Evolutionary conservation across 2,888 invertebrate genomes (phyloP).

Genomic region (Synanthedon andrenaeformis): DNA sequence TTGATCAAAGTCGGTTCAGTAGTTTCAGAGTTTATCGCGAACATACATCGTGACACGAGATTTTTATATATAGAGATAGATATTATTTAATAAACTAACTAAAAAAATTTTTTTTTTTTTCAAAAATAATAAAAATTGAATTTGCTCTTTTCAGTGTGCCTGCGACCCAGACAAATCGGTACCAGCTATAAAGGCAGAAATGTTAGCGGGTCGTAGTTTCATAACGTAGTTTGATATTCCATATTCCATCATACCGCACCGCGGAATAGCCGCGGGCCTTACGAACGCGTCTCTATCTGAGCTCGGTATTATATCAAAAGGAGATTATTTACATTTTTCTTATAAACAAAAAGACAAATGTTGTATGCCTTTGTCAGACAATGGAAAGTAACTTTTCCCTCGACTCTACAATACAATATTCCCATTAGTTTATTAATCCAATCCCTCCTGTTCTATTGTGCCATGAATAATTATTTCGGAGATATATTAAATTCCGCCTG

Average conservation of each 20-base stretch:
- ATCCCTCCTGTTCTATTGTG: neutral
- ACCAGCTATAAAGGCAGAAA: neutral
- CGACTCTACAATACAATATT: neutral
- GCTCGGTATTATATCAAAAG: neutral
- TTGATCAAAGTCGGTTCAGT: too few relatives aligned
- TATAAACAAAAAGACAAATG: neutral
- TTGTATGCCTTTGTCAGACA: neutral
- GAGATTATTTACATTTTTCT: neutral
- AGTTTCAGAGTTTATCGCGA: too few relatives aligned
- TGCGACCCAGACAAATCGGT: constrained; percentile 1
- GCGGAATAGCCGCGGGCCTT: constrained; percentile 5
- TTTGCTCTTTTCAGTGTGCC: too few relatives aligned
- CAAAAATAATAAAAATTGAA: too few relatives aligned
- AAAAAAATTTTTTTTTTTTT: too few relatives aligned
- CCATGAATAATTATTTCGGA: neutral
- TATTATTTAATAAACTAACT: too few relatives aligned
- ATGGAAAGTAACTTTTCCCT: too few relatives aligned
- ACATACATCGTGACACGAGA: too few relatives aligned
- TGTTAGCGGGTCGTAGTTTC: constrained; percentile 5
- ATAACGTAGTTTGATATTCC: neutral
- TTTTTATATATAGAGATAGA: too few relatives aligned
- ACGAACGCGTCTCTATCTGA: neutral
- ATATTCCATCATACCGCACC: constrained; percentile 7
- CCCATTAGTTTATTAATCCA: neutral
- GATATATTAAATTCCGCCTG: neutral